Evolutionary conservation across 2,797 vertebrate genomes (phyloP).

Genomic region (Eremophila alpestris): DNA sequence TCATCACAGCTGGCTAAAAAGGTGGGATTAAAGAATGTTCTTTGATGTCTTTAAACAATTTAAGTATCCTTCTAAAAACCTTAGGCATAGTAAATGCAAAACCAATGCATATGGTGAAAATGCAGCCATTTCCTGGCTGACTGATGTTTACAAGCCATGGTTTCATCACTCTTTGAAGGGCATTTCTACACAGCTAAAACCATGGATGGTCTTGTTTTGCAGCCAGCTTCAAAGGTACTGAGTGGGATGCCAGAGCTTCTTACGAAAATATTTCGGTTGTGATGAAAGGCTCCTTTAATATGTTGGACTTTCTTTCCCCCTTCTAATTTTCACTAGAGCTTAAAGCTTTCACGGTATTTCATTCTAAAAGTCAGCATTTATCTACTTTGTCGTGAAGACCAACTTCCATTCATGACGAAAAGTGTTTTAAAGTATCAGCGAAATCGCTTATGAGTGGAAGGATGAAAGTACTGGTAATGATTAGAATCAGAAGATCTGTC

Average conservation of each 20-base stretch:
- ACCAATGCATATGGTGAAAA: background rate
- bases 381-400: background rate
- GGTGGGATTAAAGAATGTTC: background rate
- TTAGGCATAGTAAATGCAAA: background rate
- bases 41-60: background rate
- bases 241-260: background rate
- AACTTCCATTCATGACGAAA: background rate
- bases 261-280: constrained; percentile 28
- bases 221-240: background rate
- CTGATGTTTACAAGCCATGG: background rate
- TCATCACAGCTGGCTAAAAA: background rate
- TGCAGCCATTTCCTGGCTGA: background rate
- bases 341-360: constrained; percentile 45
- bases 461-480: background rate
- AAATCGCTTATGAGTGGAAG: background rate
- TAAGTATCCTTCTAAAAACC: background rate
- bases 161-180: constrained; percentile 14
- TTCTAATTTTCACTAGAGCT: constrained; percentile 49
- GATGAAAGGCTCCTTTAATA: constrained; percentile 54
- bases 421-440: background rate
- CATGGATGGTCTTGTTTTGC: background rate
- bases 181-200: background rate
- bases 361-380: constrained; percentile 51
- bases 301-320: background rate
- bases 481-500: background rate